Evolutionary conservation across 2,888 invertebrate genomes (phyloP), one percentile per base, ranked within the genome.

Genomic region (Ptilodon capucinus): DNA sequence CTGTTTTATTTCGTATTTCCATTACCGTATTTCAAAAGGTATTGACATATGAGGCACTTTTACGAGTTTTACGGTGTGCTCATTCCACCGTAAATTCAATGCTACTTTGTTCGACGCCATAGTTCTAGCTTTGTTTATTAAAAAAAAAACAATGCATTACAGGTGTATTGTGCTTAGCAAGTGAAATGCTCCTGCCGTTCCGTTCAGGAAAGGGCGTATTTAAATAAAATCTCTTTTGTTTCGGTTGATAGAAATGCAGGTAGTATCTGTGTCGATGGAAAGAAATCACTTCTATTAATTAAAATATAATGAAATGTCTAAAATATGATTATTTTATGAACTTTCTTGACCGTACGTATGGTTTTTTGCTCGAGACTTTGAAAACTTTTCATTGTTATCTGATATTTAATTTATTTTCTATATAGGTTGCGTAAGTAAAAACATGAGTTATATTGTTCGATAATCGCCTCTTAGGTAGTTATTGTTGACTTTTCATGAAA

Each of bases 1-100:
- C 87, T 87, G 87, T 90, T 90, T 90, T 91, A 91, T 89, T 89
- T 86, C 88, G 83, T 83, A 89, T 91, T 90, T 91, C 90, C 90
- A 90, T 91, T 91, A 90, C 82, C 86, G 84, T 90, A 90, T 89
- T 90, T 89, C 90, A 89, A 86, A 88, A 89, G 80, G 86, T 90
- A 91, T 90, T 90, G 90, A 90, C 89, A 85, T 85, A 88, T 84
- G 89, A 79, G 88, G 84, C 87, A 86, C 86, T 88, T 90, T 90
- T 90, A 90, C 79, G 89, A 86, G 84, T 86, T 84, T 82, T 77
- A 81, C 82, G 74, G 72, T 74, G 73, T 74, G 74, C 75, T 78
- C 77, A 77, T 73, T 78, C 71, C 68, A 72, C 69, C 76, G 73
- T 82, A 77, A 82, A 82, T 84, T 81, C 76, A 77, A 83, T 75